A percentile compares a stretch with the other conserved stretches of the same genome.
phyloP scores from a whole-genome alignment of 23 tunicate genomes.

The Oikopleura dioica region DNA sequence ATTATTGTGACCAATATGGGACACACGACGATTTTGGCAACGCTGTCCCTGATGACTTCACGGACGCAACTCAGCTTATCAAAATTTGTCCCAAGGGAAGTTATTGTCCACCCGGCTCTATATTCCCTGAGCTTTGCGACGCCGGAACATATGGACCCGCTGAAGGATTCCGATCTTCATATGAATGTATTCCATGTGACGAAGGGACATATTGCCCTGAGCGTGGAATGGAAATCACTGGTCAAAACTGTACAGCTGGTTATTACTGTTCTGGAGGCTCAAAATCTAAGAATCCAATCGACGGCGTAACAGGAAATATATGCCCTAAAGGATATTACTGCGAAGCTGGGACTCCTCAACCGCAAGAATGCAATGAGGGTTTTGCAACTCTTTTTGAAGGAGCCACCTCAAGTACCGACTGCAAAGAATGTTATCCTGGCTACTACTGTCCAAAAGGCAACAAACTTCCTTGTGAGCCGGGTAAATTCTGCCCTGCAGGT shows the following conservation, averaged over 20 bases:
- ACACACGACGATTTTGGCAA: not conserved
- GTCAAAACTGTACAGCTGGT: slow-evolving; percentile 41
- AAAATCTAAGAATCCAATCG: slow-evolving; percentile 21
- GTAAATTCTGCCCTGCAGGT: slow-evolving; percentile 27
- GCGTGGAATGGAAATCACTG: slow-evolving; percentile 23
- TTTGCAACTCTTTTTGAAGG: slow-evolving; percentile 35
- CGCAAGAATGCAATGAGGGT: slow-evolving; percentile 19
- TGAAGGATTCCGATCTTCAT: slow-evolving; percentile 24
- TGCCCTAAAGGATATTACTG: slow-evolving; percentile 53
- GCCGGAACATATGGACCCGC: slow-evolving; percentile 49
- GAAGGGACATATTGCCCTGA: slow-evolving; percentile 39
- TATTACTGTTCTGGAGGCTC: slow-evolving; percentile 54
- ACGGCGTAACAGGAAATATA: slow-evolving; percentile 17
- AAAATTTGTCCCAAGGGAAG: not conserved
- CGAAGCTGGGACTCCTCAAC: slow-evolving; percentile 30
- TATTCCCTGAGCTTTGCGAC: slow-evolving; percentile 23
- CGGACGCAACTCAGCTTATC: not conserved
- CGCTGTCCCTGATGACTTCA: not conserved
- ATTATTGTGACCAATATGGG: not conserved
- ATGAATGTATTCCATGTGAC: slow-evolving; percentile 36
- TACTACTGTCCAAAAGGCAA: not conserved
- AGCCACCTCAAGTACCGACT: not conserved
- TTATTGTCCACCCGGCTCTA: not conserved
- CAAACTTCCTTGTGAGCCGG: slow-evolving; percentile 5
- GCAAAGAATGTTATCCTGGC: not conserved